These are phyloP conservation scores for Monopterus albus DNA, from an alignment of 2,113 vertebrate species.

Conservation along the genomic window DNA sequence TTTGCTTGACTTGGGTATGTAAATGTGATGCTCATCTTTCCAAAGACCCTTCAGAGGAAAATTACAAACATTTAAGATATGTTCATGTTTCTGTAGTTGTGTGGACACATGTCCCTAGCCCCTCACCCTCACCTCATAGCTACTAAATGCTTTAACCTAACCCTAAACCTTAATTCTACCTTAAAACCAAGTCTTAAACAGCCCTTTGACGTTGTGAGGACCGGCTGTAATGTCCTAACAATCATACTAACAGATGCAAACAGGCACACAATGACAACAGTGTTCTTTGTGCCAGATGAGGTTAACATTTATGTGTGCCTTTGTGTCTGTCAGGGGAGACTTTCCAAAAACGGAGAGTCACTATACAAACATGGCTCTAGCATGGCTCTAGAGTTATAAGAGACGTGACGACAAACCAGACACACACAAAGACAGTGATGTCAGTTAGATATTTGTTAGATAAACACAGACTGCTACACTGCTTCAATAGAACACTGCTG, in stretches of 20 bases:
- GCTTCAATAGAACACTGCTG: conserved; percentile 16
- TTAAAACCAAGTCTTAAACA: no score
- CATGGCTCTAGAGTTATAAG: conserved; percentile 11
- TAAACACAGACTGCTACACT: conserved; percentile 46
- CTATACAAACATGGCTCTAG: conserved; percentile 54
- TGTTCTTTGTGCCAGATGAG: conserved; percentile 7
- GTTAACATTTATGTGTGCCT: neutral
- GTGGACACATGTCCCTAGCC: no score
- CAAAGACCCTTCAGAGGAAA: conserved; percentile 26
- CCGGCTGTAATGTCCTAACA: no score
- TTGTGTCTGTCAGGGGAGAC: conserved; percentile 35
- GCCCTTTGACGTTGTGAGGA: no score
- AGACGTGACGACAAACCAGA: conserved; percentile 22
- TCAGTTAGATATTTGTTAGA: conserved; percentile 25
- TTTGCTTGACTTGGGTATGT: conserved; percentile 21
- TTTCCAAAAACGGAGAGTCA: conserved; percentile 33
- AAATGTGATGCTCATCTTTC: conserved; percentile 30
- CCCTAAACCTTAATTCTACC: no score
- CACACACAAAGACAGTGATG: neutral
- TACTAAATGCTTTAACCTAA: no score
- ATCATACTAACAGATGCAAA: no score
- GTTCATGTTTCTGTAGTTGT: no score
- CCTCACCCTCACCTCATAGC: no score
- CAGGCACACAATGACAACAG: neutral
- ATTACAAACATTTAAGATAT: conserved; percentile 1